phyloP scores from a whole-genome alignment of 2,888 invertebrate species.

The Oscheius sp. region DNA sequence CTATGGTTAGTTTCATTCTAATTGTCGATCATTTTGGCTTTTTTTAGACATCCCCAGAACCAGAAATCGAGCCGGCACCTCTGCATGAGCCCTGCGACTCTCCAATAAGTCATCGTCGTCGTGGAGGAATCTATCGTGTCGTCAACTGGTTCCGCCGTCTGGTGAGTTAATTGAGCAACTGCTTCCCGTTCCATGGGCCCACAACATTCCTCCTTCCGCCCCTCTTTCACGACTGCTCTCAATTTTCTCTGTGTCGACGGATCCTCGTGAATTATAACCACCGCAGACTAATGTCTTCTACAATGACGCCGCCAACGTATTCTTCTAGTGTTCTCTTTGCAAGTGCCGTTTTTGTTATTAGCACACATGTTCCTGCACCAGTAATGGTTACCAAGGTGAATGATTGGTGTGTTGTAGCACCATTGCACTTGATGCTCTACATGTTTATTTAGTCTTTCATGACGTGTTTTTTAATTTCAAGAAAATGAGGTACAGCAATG shows the following conservation, averaged over 20 bases:
- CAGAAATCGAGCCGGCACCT: background rate
- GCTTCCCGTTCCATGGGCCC: no score
- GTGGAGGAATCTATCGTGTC: background rate
- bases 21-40: background rate
- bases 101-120: background rate
- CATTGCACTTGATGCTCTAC: no score
- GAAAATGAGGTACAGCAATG: no score
- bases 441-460: no score
- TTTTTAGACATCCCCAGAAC: background rate
- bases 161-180: conserved; percentile 19
- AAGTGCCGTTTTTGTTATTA: background rate
- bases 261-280: no score
- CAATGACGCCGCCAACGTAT: no score
- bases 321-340: background rate
- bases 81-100: background rate
- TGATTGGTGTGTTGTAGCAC: no score
- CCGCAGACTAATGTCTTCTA: no score
- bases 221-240: background rate
- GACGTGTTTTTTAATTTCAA: no score
- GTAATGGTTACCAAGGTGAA: conserved; percentile 1
- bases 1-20: background rate
- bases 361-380: conserved; percentile 2
- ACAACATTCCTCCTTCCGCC: no score
- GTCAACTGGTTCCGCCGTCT: conserved; percentile 12
- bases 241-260: conserved; percentile 3